Evolutionary conservation across 2,797 vertebrate species (phyloP).

Genomic region (Champsocephalus esox): DNA sequence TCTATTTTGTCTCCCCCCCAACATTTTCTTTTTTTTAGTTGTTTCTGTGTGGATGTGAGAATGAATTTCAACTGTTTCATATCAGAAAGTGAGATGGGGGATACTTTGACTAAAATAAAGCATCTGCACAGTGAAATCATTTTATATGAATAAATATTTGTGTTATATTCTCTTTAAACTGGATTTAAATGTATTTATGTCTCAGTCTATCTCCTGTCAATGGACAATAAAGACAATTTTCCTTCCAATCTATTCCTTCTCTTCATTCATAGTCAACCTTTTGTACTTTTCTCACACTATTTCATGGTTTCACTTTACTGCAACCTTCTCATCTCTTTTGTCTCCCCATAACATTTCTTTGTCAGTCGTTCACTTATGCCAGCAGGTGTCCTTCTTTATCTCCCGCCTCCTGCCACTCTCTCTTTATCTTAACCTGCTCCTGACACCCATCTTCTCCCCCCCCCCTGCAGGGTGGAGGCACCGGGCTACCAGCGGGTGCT

Average conservation of each 20-base stretch:
- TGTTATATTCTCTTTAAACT: constrained; percentile 1
- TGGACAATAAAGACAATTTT: constrained; percentile 13
- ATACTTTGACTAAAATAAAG: constrained; percentile 1
- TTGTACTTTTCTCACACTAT: constrained; percentile 5
- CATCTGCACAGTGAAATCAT: not conserved
- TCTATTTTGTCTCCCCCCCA: constrained; percentile 19
- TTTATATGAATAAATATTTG: not conserved
- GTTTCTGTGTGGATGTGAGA: too few relatives aligned
- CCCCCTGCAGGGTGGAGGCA: constrained; percentile 81
- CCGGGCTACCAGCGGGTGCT: constrained; percentile 88
- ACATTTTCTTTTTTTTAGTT: constrained; percentile 5
- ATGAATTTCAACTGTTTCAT: constrained; percentile 30
- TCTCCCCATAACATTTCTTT: constrained; percentile 21
- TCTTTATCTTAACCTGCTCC: constrained; percentile 52
- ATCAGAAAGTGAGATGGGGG: constrained; percentile 44
- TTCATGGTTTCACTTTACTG: constrained; percentile 6
- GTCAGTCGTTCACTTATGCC: constrained; percentile 22
- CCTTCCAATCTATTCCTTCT: not conserved
- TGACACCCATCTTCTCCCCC: constrained; percentile 42
- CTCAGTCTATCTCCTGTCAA: constrained; percentile 14
- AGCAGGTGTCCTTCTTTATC: constrained; percentile 10
- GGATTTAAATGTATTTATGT: constrained; percentile 30
- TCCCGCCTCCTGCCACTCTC: not conserved
- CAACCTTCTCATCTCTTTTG: constrained; percentile 17
- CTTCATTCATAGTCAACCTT: not conserved